Conservation (phyloP, 2,888 invertebrate genomes). For the Nycteola revayana region DNA sequence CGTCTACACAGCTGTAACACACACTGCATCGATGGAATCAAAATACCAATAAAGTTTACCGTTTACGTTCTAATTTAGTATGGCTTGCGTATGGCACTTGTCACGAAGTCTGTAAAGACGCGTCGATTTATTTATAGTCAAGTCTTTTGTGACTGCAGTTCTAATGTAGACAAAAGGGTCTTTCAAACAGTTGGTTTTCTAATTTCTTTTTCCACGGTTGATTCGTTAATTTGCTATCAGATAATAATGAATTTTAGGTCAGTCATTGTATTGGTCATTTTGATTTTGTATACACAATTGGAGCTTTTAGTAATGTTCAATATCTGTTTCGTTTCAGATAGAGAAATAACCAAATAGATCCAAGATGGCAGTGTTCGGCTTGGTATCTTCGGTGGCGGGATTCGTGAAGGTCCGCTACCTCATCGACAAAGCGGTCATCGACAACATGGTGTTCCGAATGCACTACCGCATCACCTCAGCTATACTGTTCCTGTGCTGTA, state of each 20-base stretch:
- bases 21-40: constrained; percentile 62
- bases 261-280: no score
- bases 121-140: constrained; percentile 58
- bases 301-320: background rate
- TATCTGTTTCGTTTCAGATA: constrained; percentile 47
- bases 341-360: constrained; percentile 48
- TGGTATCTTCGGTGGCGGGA: constrained; percentile 94
- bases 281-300: constrained; percentile 2
- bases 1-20: constrained; percentile 57
- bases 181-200: no score
- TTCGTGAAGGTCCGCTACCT: constrained; percentile 95
- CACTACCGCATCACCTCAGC: constrained; percentile 95
- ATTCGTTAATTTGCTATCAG: no score
- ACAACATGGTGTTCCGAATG: constrained; percentile 94
- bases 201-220: no score
- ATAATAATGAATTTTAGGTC: no score
- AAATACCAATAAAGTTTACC: constrained; percentile 64
- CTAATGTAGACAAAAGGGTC: constrained; percentile 31
- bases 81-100: constrained; percentile 65
- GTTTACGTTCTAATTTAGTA: constrained; percentile 68
- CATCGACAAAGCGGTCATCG: constrained; percentile 93
- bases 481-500: constrained; percentile 91
- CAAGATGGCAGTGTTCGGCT: constrained; percentile 90
- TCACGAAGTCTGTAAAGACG: constrained; percentile 45
- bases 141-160: constrained; percentile 44